Evolutionary conservation across 1,140 invertebrate genomes (phyloP), one percentile per base, ranked within the genome.

Genomic region (Temnothorax nylanderi): DNA sequence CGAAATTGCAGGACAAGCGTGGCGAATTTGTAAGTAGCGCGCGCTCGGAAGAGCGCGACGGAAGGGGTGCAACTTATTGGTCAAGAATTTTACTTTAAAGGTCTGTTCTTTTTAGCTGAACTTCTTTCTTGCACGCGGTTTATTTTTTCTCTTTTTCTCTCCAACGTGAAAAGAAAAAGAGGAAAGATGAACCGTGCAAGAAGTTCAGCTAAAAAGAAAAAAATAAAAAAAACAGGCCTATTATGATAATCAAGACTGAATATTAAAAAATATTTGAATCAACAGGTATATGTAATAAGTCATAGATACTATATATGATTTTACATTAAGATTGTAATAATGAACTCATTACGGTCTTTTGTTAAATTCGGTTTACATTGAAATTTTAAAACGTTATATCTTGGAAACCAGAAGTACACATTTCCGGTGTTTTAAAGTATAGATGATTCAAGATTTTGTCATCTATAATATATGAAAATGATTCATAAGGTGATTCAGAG

Each of bases 1-100:
- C n/a, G 77, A 44, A 77, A 85, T 64, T 64, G 71, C 37, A 41
- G 78, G 76, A 54, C 85, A 75, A 76, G 82, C 76, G 54, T 37
- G 21, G 16, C 47, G 60, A 62, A 84, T 87, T 85, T 62, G 80
- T 74, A 60, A 89, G 80, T 26, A 26, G 26, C 1, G 26, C 51
- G 21, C 34, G 41, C 37, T 37, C 54, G 58, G 26, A 26, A 34
- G 11, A 13, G n/a, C 2, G 34, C n/a, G n/a, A 16, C 32, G 49
- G 26, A 26, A 26, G 26, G 26, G 26, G 26, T 18, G 44, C 64
- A 32, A 81, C 47, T 86, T 72, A 56, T 85, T 56, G 81, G 26
- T 26, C 26, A 26, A 26, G 26, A 26, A 26, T 26, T 26, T 26
- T 1, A 26, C 26, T 26, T 26, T 26, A 0, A 0, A 26, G 26